These are phyloP conservation scores for Aphidius ervi DNA, from an alignment of 1,140 invertebrate genomes.

Conservation along the genomic window DNA sequence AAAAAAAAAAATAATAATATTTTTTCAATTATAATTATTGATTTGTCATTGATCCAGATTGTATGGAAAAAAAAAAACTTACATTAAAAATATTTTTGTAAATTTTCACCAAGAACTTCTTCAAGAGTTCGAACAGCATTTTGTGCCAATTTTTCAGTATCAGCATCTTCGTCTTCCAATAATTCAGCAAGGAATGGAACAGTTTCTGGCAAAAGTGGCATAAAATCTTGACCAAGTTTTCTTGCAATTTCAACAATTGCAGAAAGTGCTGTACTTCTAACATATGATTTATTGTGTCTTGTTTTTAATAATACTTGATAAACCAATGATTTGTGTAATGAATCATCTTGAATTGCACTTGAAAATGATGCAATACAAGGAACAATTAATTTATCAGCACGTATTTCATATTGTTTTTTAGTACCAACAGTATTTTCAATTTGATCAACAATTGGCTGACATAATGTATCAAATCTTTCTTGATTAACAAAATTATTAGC, in stretches of 20 bases:
- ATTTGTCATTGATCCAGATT: too few species aligned
- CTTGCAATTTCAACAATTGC: conserved; percentile 62
- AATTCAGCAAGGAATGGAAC: conserved; percentile 80
- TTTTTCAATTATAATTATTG: background rate
- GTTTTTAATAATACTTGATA: conserved; percentile 88
- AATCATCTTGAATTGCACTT: conserved; percentile 76
- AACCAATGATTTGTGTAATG: conserved; percentile 82
- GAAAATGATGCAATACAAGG: conserved; percentile 79
- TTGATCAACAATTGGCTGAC: conserved; percentile 85
- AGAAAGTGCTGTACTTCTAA: conserved; percentile 41
- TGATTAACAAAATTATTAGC: conserved; percentile 77
- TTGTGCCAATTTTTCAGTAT: conserved; percentile 71
- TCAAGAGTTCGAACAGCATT: conserved; percentile 74
- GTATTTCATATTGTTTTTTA: conserved; percentile 57
- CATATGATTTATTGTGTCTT: conserved; percentile 63
- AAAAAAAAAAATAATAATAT: background rate
- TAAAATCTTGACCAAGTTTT: conserved; percentile 77
- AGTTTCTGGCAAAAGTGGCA: conserved; percentile 75
- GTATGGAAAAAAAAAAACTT: too few species aligned
- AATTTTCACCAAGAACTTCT: conserved; percentile 75
- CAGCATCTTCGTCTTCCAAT: conserved; percentile 76
- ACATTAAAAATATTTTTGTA: conserved; percentile 76
- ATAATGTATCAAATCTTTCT: conserved; percentile 76
- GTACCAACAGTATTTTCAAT: conserved; percentile 73
- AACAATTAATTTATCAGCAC: conserved; percentile 63